Evolutionary conservation across 2,113 vertebrate genomes (phyloP).

Genomic region (Siniperca knerii): DNA sequence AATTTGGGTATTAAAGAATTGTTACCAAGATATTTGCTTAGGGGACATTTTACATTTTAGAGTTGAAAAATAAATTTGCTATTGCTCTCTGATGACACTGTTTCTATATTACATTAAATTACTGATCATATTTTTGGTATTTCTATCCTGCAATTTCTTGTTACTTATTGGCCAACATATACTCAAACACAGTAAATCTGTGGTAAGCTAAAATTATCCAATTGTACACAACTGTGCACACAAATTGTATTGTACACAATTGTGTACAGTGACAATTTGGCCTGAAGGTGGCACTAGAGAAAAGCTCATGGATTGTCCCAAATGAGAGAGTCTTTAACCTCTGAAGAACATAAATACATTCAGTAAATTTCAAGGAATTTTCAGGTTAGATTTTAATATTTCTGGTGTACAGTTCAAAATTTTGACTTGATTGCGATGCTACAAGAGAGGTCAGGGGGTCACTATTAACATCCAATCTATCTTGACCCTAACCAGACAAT

Average conservation of each 20-base stretch:
- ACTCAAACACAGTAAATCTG: neutral
- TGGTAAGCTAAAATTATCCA: neutral
- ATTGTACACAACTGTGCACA: neutral
- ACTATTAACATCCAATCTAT: neutral
- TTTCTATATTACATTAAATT: neutral
- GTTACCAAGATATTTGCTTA: neutral
- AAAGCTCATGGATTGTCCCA: neutral
- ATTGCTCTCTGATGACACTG: neutral
- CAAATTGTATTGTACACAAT: neutral
- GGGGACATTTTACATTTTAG: neutral
- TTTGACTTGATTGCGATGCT: neutral
- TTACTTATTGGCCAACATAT: too few species aligned
- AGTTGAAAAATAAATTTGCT: neutral
- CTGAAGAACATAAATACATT: neutral
- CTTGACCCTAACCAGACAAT: neutral
- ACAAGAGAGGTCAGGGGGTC: neutral
- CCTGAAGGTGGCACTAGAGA: slow-evolving; percentile 37
- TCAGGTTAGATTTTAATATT: neutral
- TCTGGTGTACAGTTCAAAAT: neutral
- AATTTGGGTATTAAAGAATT: neutral
- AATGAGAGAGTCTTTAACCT: neutral
- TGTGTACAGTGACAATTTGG: neutral
- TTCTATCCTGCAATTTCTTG: neutral
- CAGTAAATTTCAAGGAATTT: neutral
- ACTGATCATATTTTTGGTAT: neutral